These are phyloP conservation scores for Hipposideros larvatus DNA, from an alignment of 2,797 vertebrate genomes.

Conservation along the genomic window DNA sequence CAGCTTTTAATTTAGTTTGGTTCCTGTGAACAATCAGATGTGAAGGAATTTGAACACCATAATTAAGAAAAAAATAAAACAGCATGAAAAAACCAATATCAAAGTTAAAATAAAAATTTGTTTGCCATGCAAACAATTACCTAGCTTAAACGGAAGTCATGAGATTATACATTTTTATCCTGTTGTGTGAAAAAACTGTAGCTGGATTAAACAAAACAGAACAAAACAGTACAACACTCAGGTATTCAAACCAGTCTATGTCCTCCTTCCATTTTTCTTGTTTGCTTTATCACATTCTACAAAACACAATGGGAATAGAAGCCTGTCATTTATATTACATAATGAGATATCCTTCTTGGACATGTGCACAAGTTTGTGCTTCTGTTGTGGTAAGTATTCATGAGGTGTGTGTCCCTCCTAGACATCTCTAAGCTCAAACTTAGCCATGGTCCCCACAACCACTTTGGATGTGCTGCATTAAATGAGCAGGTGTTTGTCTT, in stretches of 20 bases:
- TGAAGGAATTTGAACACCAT: conserved; percentile 75
- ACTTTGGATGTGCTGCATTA: conserved; percentile 67
- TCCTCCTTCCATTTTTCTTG: conserved; percentile 75
- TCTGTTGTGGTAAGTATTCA: conserved; percentile 82
- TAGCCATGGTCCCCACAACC: conserved; percentile 75
- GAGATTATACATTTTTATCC: conserved; percentile 74
- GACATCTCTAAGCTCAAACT: conserved; percentile 79
- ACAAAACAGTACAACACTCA: conserved; percentile 76
- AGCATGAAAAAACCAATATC: conserved; percentile 33
- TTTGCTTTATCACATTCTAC: conserved; percentile 60
- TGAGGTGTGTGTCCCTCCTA: background rate
- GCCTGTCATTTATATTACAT: conserved; percentile 81
- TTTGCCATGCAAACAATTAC: conserved; percentile 75
- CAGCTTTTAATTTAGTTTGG: conserved; percentile 83
- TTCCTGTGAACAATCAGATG: conserved; percentile 51
- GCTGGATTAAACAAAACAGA: conserved; percentile 77
- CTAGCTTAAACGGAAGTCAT: conserved; percentile 80
- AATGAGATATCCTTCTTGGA: conserved; percentile 78
- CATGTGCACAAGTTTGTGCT: conserved; percentile 85
- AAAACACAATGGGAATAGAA: conserved; percentile 69
- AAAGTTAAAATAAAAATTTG: conserved; percentile 70
- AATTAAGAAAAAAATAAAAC: conserved; percentile 24
- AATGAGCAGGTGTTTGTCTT: conserved; percentile 64
- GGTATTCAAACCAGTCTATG: conserved; percentile 65
- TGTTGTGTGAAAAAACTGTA: conserved; percentile 72